phyloP scores from a whole-genome alignment of 2,888 invertebrate species.

The Heteromurus nitidus region DNA sequence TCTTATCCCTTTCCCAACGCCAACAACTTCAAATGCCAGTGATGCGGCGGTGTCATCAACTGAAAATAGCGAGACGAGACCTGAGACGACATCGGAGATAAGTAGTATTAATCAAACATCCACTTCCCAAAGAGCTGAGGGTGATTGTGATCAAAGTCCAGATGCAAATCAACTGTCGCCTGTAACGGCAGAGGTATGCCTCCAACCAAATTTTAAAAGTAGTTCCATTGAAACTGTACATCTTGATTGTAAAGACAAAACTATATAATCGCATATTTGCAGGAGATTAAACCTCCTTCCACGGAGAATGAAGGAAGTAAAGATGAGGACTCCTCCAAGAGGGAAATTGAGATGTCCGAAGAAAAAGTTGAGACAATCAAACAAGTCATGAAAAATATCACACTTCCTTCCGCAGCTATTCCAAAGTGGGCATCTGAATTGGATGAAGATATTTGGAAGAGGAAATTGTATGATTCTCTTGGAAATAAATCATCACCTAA shows the following conservation, averaged over 20 bases:
- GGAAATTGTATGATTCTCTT: slow-evolving; percentile 43
- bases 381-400: slow-evolving; percentile 67
- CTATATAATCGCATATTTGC: too few species aligned
- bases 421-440: slow-evolving; percentile 70
- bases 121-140: background rate
- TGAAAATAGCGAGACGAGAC: too few species aligned
- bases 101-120: too few species aligned
- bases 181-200: background rate
- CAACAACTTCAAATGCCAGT: background rate
- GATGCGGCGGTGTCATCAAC: too few species aligned
- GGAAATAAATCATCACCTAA: too few species aligned
- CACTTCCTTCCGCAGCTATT: slow-evolving; percentile 65
- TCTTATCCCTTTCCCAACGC: slow-evolving; percentile 36
- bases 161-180: background rate
- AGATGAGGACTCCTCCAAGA: slow-evolving; percentile 23
- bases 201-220: background rate
- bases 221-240: background rate
- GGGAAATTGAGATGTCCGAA: slow-evolving; percentile 67
- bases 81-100: too few species aligned
- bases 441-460: slow-evolving; percentile 67
- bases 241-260: background rate
- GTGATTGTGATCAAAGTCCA: background rate
- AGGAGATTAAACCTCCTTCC: background rate
- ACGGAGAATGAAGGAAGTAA: background rate
- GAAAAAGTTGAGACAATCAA: slow-evolving; percentile 70